Conservation (phyloP, 2,888 invertebrate species). For the Drosophila kuntzei region DNA sequence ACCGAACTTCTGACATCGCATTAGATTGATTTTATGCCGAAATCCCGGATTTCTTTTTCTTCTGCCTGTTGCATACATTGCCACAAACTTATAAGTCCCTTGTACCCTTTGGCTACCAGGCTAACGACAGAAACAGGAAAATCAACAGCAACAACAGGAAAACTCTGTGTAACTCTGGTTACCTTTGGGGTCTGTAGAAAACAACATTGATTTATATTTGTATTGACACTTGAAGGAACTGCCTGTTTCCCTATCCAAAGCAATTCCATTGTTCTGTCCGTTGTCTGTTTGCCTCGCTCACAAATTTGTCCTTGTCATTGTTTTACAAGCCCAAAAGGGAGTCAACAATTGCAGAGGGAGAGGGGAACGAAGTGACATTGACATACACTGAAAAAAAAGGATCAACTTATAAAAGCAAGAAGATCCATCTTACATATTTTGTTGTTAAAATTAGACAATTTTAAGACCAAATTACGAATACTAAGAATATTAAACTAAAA, state of each 20-base stretch:
- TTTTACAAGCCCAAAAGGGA: conserved; percentile 65
- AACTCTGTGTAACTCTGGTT: conserved; percentile 22
- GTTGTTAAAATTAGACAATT: too few relatives aligned
- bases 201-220: conserved; percentile 76
- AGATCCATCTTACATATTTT: too few relatives aligned
- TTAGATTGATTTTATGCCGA: too few relatives aligned
- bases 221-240: conserved; percentile 69
- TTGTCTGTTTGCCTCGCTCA: conserved; percentile 51
- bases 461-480: too few relatives aligned
- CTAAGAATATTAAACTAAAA: too few relatives aligned
- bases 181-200: conserved; percentile 50
- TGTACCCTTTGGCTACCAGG: background rate
- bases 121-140: background rate
- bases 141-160: conserved; percentile 16
- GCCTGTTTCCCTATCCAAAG: conserved; percentile 19
- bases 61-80: background rate
- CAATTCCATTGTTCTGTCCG: conserved; percentile 21
- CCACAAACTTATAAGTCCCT: too few relatives aligned
- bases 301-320: conserved; percentile 77
- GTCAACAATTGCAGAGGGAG: background rate
- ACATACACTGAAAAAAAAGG: too few relatives aligned
- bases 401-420: too few relatives aligned
- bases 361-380: too few relatives aligned
- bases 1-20: too few relatives aligned
- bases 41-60: too few relatives aligned